These are phyloP conservation scores for Sinocyclocheilus grahami DNA, from an alignment of 2,113 vertebrate species.

Conservation along the genomic window DNA sequence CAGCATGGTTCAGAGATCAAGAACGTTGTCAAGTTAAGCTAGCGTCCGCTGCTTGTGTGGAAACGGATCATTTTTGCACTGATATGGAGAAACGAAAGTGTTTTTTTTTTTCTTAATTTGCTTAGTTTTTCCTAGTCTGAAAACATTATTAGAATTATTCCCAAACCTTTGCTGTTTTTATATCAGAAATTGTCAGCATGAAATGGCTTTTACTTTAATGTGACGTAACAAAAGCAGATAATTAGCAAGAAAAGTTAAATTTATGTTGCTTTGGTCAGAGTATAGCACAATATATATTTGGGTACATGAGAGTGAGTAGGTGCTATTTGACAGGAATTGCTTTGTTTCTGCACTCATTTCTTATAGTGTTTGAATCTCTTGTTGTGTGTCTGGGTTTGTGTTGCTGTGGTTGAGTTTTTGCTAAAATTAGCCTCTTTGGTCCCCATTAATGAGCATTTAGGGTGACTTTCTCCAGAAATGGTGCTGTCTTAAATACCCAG, in stretches of 20 bases:
- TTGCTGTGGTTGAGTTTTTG: conserved; percentile 17
- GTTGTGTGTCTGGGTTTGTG: conserved; percentile 6
- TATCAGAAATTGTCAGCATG: neutral
- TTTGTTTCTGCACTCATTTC: conserved; percentile 14
- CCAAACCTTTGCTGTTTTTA: neutral
- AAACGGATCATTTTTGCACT: neutral
- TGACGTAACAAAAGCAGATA: neutral
- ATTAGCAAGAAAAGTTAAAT: too few species aligned
- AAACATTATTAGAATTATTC: neutral
- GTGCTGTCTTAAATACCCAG: conserved; percentile 82
- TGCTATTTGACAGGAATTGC: neutral
- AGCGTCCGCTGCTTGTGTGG: neutral
- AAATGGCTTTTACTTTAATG: neutral
- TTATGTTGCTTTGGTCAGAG: neutral
- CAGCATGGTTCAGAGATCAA: conserved; percentile 3
- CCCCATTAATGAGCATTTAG: conserved; percentile 83
- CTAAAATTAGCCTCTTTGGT: conserved; percentile 58
- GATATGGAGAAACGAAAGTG: neutral
- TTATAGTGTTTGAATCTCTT: conserved; percentile 14
- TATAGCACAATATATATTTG: neutral
- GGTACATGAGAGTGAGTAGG: neutral
- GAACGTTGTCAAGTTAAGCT: neutral
- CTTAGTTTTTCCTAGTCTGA: neutral
- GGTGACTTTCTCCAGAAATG: conserved; percentile 76
- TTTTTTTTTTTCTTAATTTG: neutral